Evolutionary conservation across 2,888 invertebrate genomes (phyloP).

Genomic region (Conomelus anceps): DNA sequence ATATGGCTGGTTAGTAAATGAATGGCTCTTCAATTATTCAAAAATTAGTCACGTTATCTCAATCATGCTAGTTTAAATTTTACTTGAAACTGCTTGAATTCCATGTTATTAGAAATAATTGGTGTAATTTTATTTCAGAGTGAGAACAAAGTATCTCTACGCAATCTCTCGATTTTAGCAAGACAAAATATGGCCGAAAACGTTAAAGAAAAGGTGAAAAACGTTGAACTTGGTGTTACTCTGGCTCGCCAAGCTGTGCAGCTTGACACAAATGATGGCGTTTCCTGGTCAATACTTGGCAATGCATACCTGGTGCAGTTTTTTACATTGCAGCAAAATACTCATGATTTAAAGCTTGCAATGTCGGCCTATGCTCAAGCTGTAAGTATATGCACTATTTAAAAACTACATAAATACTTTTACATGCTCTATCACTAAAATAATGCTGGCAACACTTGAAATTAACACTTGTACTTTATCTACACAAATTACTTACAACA

Average conservation of each 20-base stretch:
- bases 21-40: no score
- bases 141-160: constrained; percentile 65
- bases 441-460: no score
- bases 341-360: constrained; percentile 60
- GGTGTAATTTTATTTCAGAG: constrained; percentile 46
- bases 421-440: no score
- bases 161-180: constrained; percentile 74
- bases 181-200: constrained; percentile 55
- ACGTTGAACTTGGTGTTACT: constrained; percentile 63
- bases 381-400: constrained; percentile 43
- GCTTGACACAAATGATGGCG: constrained; percentile 67
- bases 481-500: background rate
- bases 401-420: no score
- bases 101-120: background rate
- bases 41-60: no score
- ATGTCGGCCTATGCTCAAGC: constrained; percentile 78
- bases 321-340: constrained; percentile 67
- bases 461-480: background rate
- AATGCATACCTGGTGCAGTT: constrained; percentile 78
- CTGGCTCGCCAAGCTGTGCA: constrained; percentile 77
- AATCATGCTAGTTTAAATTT: no score
- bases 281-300: constrained; percentile 77
- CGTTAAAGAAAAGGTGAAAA: constrained; percentile 46
- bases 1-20: no score
- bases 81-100: no score